A percentile compares a stretch with the other conserved stretches of the same genome.
phyloP scores from a whole-genome alignment of 2,797 vertebrate genomes.

The Sebastes hopkinsi region DNA sequence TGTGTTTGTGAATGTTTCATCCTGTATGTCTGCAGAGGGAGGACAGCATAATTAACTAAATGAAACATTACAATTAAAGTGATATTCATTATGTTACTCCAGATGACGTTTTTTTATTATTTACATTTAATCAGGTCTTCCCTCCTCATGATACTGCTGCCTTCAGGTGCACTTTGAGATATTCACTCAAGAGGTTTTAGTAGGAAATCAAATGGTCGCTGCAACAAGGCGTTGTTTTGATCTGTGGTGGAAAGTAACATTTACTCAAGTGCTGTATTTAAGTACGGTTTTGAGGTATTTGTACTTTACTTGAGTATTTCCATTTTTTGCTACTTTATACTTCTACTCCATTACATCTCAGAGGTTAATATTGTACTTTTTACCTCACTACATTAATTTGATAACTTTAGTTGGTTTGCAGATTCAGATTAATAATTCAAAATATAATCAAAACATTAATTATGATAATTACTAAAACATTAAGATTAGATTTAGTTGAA shows the following conservation, averaged over 20 bases:
- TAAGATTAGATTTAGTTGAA: too few species aligned
- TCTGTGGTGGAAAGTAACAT: background rate
- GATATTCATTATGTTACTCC: slow-evolving; percentile 17
- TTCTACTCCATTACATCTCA: too few species aligned
- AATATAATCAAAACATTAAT: too few species aligned
- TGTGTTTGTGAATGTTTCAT: slow-evolving; percentile 50
- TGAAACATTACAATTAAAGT: slow-evolving; percentile 27
- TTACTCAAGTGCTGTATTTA: too few species aligned
- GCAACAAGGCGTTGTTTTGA: background rate
- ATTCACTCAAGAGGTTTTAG: background rate
- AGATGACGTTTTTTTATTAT: background rate
- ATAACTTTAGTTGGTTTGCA: too few species aligned
- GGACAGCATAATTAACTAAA: slow-evolving; percentile 45
- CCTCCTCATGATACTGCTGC: background rate
- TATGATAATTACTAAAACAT: too few species aligned
- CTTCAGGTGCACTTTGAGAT: background rate
- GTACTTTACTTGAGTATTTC: too few species aligned
- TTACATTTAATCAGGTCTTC: slow-evolving; percentile 1
- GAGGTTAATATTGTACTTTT: too few species aligned
- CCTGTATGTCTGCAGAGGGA: slow-evolving; percentile 31
- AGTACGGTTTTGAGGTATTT: too few species aligned
- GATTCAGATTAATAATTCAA: too few species aligned
- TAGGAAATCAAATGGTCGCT: background rate
- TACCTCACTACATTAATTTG: too few species aligned
- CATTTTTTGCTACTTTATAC: too few species aligned